These are phyloP conservation scores for Polyodon spathula DNA, from an alignment of 2,113 vertebrate species.

Conservation along the genomic window DNA sequence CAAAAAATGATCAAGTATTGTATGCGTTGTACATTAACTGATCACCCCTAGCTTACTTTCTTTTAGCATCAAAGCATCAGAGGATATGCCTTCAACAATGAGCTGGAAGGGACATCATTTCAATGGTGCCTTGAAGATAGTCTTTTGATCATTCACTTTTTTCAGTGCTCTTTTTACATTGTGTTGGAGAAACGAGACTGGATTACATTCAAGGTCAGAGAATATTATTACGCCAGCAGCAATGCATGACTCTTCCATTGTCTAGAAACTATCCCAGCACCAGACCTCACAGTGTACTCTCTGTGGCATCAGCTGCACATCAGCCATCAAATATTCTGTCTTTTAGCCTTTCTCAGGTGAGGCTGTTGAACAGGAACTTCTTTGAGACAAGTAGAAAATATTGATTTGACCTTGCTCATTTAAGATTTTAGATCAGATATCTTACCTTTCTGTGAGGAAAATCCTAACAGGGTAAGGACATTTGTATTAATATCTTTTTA, in stretches of 20 bases:
- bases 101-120: conserved; percentile 36
- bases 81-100: conserved; percentile 40
- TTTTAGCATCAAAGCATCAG: conserved; percentile 39
- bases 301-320: background rate
- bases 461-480: too few relatives aligned
- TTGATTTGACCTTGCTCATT: too few relatives aligned
- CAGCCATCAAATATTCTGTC: background rate
- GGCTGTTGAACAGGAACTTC: background rate
- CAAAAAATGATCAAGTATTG: conserved; percentile 22
- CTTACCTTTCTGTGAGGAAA: too few relatives aligned
- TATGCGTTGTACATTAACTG: conserved; percentile 37
- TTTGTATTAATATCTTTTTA: too few relatives aligned
- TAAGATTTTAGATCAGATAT: too few relatives aligned
- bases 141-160: conserved; percentile 53
- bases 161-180: conserved; percentile 32
- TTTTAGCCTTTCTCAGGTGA: background rate
- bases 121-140: conserved; percentile 33
- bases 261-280: background rate
- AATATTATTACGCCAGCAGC: conserved; percentile 28
- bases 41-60: conserved; percentile 43
- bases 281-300: background rate
- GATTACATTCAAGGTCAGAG: conserved; percentile 20
- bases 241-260: conserved; percentile 13
- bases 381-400: too few relatives aligned
- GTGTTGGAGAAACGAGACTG: conserved; percentile 29